These are phyloP conservation scores for Venusia cambrica DNA, from an alignment of 2,888 invertebrate genomes.

Conservation along the genomic window DNA sequence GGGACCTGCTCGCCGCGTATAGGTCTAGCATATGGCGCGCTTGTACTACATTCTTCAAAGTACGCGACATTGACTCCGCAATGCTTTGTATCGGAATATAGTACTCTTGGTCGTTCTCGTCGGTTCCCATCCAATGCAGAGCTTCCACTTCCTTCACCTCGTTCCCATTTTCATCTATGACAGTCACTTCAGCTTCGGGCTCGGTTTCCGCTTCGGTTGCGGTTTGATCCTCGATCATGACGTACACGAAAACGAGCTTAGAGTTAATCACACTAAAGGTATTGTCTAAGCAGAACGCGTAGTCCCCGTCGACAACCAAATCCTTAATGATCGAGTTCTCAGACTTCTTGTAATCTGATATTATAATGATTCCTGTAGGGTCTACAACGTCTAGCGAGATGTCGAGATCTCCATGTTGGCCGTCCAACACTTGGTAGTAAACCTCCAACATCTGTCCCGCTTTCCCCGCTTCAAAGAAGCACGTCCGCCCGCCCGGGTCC, in stretches of 20 bases:
- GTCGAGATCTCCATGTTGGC: conserved; percentile 91
- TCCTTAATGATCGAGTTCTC: conserved; percentile 85
- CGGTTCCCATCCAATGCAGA: conserved; percentile 56
- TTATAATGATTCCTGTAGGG: conserved; percentile 82
- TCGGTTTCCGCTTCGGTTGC: conserved; percentile 45
- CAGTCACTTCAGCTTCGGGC: conserved; percentile 30
- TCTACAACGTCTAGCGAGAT: conserved; percentile 87
- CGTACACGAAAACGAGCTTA: conserved; percentile 90
- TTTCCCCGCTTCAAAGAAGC: conserved; percentile 59
- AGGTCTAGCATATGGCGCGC: conserved; percentile 84
- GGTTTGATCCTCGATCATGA: conserved; percentile 83
- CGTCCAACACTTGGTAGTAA: conserved; percentile 85
- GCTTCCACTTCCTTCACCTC: conserved; percentile 54
- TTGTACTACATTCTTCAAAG: conserved; percentile 82
- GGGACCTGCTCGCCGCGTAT: conserved; percentile 86
- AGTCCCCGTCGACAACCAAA: conserved; percentile 84
- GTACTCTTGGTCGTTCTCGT: conserved; percentile 49
- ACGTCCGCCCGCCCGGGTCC: conserved; percentile 58
- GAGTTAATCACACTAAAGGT: conserved; percentile 88
- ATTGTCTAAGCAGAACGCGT: conserved; percentile 93
- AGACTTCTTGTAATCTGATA: conserved; percentile 84
- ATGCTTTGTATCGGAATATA: conserved; percentile 74
- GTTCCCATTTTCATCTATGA: conserved; percentile 36
- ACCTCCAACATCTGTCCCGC: conserved; percentile 62
- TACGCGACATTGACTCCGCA: conserved; percentile 83